Evolutionary conservation across 2,797 vertebrate species (phyloP).

Genomic region (Pyrrhura leucotis): DNA sequence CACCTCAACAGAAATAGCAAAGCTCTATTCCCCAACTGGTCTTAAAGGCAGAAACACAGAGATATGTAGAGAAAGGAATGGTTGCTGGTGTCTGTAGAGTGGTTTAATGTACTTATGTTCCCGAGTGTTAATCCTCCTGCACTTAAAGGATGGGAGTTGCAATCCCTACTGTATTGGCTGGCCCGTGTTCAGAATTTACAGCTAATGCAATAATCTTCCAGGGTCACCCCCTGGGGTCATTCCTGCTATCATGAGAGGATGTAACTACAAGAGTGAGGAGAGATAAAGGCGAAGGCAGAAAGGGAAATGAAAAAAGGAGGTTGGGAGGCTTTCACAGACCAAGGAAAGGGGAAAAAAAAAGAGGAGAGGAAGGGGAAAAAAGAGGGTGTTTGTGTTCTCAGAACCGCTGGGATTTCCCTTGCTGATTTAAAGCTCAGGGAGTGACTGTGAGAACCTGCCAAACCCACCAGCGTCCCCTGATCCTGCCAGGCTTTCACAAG

Average conservation of each 20-base stretch:
- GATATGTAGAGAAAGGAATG: slow-evolving; percentile 43
- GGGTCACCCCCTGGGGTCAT: slow-evolving; percentile 18
- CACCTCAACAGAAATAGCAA: slow-evolving; percentile 47
- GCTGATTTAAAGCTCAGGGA: slow-evolving; percentile 8
- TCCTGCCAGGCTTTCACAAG: not conserved
- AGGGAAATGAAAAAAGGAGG: not conserved
- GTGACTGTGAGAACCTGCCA: slow-evolving; percentile 23
- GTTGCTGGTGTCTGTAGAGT: slow-evolving; percentile 32
- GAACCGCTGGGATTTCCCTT: not conserved
- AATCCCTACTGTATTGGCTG: slow-evolving; percentile 39
- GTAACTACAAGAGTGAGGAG: not conserved
- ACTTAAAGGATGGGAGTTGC: slow-evolving; percentile 65
- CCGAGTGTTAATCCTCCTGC: slow-evolving; percentile 62
- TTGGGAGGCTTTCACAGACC: not conserved
- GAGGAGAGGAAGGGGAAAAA: not conserved
- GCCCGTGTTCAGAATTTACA: slow-evolving; percentile 25
- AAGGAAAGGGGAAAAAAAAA: not conserved
- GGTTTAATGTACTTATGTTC: slow-evolving; percentile 16
- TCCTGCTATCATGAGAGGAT: slow-evolving; percentile 33
- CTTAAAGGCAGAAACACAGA: slow-evolving; percentile 18
- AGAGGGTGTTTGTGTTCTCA: not conserved
- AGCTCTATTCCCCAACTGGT: slow-evolving; percentile 56
- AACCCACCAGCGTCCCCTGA: not conserved
- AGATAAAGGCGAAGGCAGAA: slow-evolving; percentile 19
- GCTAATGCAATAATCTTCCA: slow-evolving; percentile 28